Evolutionary conservation across 2,888 invertebrate genomes (phyloP), one percentile per base, ranked within the genome.

Genomic region (Drosophila quasianomalipes): DNA sequence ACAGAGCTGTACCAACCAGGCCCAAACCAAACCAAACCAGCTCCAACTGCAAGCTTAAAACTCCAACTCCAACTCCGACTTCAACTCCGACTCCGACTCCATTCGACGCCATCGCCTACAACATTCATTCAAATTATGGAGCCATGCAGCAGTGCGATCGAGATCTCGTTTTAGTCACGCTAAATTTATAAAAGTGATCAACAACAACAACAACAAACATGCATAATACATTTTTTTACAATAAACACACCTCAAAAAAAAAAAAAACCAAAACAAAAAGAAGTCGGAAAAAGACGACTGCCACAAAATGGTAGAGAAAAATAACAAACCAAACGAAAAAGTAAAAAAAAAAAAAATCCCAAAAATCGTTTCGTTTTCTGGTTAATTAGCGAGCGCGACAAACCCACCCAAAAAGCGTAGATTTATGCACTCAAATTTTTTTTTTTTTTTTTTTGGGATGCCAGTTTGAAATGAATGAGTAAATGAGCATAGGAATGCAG

Each of bases 81-180:
- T 22, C 22, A 22, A 22, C 22, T 22, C 22, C 22, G 22, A n/a
- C n/a, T n/a, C n/a, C n/a, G 26, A 44, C 58, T 55, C 28, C 33
- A 53, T 44, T 49, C 66, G 61, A 60, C 77, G 70, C 77, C 84
- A 80, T 82, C 89, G 86, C 89, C 91, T 85, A 89, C 90, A 83
- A 89, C 90, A 89, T 90, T 90, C 88, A 86, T 86, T 86, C 90
- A 88, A 90, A 86, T 90, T 86, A 86, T 86, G 86, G 77, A 85
- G 83, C 81, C 76, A 57, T 39, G 57, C 28, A 30, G 65, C 78
- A 73, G 74, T 75, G 75, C 86, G 83, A 90, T 89, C 90, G 83
- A 89, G 86, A 90, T 90, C 90, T 90, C 83, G 90, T 81, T 87
- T 90, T 80, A 90, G 90, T 87, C 90, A 87, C 87, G 90, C 87